Conservation (phyloP, 2,113 vertebrate species). For the Falco punctatus region DNA sequence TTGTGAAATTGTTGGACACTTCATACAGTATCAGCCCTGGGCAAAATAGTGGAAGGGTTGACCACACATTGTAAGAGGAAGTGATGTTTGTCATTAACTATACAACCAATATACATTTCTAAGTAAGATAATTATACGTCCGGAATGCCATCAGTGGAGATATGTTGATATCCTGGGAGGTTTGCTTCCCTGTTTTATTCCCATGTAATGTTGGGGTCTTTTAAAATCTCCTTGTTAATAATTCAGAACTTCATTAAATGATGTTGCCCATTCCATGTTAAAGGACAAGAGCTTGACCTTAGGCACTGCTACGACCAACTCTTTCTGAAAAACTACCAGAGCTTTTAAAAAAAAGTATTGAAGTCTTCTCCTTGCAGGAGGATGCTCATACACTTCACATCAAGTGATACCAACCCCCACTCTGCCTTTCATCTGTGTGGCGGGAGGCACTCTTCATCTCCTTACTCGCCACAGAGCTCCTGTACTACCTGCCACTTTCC, state of each 20-base stretch:
- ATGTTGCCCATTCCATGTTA: not conserved
- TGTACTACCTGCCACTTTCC: not conserved
- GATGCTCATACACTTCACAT: not conserved
- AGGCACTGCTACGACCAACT: not conserved
- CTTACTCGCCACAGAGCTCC: not conserved
- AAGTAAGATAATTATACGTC: not conserved
- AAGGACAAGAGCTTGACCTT: not conserved
- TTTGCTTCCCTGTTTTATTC: not conserved
- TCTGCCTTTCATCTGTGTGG: not conserved
- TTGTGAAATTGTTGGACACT: not conserved
- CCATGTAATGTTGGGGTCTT: not conserved
- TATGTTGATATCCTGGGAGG: not conserved
- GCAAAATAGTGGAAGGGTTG: not conserved
- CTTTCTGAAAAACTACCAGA: not conserved
- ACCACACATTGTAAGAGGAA: not conserved
- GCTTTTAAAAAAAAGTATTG: not conserved
- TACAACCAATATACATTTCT: not conserved
- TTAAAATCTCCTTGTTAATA: not conserved
- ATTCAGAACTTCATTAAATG: not conserved
- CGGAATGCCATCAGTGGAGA: not conserved
- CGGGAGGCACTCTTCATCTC: not conserved
- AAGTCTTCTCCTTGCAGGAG: not conserved
- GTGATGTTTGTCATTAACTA: not conserved
- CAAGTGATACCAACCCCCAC: fast-evolving
- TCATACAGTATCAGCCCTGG: not conserved